Percentiles rank a stretch among this genome's conserved stretches.
Evolutionary conservation across 2,113 vertebrate species (phyloP).

Genomic region (Grantiella picta): DNA sequence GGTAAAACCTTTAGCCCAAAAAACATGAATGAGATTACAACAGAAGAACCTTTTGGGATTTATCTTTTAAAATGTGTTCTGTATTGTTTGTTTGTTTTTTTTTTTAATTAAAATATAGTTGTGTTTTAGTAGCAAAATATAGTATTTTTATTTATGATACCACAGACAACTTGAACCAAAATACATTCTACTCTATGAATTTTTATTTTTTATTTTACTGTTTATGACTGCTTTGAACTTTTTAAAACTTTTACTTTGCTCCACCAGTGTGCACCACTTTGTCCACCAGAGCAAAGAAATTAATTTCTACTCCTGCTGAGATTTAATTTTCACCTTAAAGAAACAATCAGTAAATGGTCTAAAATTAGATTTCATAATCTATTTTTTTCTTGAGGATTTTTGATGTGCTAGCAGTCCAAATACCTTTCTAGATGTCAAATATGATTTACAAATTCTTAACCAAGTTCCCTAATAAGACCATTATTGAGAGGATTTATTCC

Average conservation of each 20-base stretch:
- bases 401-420: background rate
- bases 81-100: no score
- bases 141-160: background rate
- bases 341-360: background rate
- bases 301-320: background rate
- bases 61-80: background rate
- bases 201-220: background rate
- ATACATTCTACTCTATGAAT: background rate
- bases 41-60: rapidly evolving
- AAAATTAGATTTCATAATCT: background rate
- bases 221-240: background rate
- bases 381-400: background rate
- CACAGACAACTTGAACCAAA: background rate
- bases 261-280: background rate
- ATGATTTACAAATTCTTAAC: background rate
- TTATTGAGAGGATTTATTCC: background rate
- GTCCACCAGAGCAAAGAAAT: no score
- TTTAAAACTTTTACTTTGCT: background rate
- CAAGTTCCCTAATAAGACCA: background rate
- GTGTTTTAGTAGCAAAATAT: background rate
- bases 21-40: background rate
- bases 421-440: background rate
- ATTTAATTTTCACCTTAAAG: background rate
- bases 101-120: background rate
- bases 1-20: background rate